A percentile compares a stretch with the other conserved stretches of the same genome.
Evolutionary conservation across 2,113 vertebrate species (phyloP).

Genomic region (Oryzias celebensis): DNA sequence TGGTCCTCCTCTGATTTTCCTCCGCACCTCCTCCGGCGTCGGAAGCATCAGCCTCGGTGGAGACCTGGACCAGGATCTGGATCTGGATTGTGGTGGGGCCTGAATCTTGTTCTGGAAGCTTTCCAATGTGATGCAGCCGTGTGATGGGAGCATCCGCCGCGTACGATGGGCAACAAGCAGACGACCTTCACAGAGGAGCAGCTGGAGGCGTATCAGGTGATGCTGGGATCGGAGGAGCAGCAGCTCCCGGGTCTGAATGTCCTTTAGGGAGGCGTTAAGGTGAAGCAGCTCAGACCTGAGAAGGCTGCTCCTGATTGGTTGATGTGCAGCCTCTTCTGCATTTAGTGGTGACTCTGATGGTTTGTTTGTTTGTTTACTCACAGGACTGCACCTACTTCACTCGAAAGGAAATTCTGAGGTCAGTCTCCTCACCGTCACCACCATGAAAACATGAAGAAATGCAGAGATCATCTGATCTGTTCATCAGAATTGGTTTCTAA

Average conservation of each 20-base stretch:
- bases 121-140: conserved; percentile 81
- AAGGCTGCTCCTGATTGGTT: conserved; percentile 31
- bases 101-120: conserved; percentile 14
- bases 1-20: conserved; percentile 9
- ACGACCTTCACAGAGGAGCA: conserved; percentile 95
- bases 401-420: conserved; percentile 94
- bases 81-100: not conserved
- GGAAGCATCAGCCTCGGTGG: not conserved
- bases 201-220: conserved; percentile 90
- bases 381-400: conserved; percentile 97
- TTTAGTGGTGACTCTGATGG: conserved; percentile 9
- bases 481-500: too few relatives aligned
- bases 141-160: conserved; percentile 73
- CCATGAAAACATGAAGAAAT: not conserved
- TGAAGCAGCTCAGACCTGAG: not conserved
- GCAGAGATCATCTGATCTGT: too few relatives aligned
- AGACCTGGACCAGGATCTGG: not conserved
- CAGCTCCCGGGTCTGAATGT: not conserved
- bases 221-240: too few relatives aligned
- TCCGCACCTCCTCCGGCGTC: conserved; percentile 1
- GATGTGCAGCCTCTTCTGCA: conserved; percentile 20
- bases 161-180: conserved; percentile 93
- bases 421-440: conserved; percentile 59
- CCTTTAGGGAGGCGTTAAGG: conserved; percentile 1
- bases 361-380: conserved; percentile 32